Evolutionary conservation across 2,797 vertebrate species (phyloP), one percentile per base, ranked within the genome.

Genomic region (Amblyraja radiata): DNA sequence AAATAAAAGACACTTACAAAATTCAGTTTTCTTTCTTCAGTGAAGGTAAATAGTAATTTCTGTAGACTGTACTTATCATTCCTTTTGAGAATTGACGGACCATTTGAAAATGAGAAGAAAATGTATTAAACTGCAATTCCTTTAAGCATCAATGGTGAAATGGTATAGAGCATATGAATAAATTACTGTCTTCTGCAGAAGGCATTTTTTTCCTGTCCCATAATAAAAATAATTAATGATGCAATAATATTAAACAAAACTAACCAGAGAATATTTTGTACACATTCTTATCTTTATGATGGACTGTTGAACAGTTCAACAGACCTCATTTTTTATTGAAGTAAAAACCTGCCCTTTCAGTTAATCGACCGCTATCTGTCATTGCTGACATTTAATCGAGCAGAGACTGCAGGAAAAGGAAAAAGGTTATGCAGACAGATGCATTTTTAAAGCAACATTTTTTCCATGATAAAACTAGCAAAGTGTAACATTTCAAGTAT

Each of bases 231-330:
- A 81, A 93, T 96, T 96, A 96, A 97, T 96, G 96, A 96, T 94
- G 95, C 95, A 96, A 96, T 96, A 96, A 96, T 95, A 96, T 94
- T 94, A 96, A 95, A 95, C 96, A 95, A 95, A 95, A 94, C 95
- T 95, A 95, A 95, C 95, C 96, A 95, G 95, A 94, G 95, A 96
- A 96, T 97, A 96, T 96, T 97, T 96, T 96, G 96, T 97, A 96
- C 86, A 92, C 95, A 94, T 95, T 95, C 93, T 95, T 95, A 95
- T 95, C 95, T 95, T 95, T 96, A 96, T 96, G 96, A 97, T 96
- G 96, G 95, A 95, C 94, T 95, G 94, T 95, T 94, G 91, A 94
- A 96, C 95, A 95, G 96, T 96, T 96, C 95, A 95, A 95, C 95
- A 95, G 95, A 93, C 94, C 95, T 95, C 95, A 95, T 96, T 96